These are phyloP conservation scores for Penaeus monodon DNA, from an alignment of 2,888 invertebrate species.

Conservation along the genomic window DNA sequence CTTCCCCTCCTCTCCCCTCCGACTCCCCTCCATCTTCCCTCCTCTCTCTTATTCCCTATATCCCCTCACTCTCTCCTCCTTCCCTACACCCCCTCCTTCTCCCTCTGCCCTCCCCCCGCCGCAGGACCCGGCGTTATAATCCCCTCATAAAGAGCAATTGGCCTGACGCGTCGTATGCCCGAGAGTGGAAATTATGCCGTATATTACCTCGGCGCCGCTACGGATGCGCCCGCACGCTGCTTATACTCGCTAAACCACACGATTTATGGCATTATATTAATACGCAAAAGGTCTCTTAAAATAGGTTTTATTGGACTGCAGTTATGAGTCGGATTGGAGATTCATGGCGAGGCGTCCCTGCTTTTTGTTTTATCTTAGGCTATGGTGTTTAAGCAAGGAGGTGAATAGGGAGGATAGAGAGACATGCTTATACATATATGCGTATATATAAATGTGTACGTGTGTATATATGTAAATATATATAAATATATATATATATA, in stretches of 20 bases:
- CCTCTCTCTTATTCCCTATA: not conserved
- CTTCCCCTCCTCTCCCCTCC: too few species aligned
- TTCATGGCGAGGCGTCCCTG: not conserved
- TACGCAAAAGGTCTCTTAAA: constrained; percentile 4
- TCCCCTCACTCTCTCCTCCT: not conserved
- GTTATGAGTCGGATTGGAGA: not conserved
- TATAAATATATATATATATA: too few species aligned
- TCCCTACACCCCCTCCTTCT: not conserved
- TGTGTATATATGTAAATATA: too few species aligned
- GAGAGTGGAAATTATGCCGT: constrained; percentile 11
- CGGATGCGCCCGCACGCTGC: constrained; percentile 5
- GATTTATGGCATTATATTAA: constrained; percentile 15
- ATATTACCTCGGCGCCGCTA: not conserved
- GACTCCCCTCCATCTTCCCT: not conserved
- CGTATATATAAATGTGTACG: too few species aligned
- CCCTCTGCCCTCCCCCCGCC: not conserved
- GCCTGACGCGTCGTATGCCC: constrained; percentile 4
- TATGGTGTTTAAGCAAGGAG: too few species aligned
- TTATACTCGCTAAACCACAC: not conserved
- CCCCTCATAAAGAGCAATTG: constrained; percentile 4
- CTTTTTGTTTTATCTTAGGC: not conserved
- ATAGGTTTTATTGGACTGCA: not conserved
- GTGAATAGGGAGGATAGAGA: too few species aligned
- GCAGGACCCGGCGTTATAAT: not conserved
- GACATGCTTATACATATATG: too few species aligned